Evolutionary conservation across 2,797 vertebrate species (phyloP).

Genomic region (Enteromius radiatus): DNA sequence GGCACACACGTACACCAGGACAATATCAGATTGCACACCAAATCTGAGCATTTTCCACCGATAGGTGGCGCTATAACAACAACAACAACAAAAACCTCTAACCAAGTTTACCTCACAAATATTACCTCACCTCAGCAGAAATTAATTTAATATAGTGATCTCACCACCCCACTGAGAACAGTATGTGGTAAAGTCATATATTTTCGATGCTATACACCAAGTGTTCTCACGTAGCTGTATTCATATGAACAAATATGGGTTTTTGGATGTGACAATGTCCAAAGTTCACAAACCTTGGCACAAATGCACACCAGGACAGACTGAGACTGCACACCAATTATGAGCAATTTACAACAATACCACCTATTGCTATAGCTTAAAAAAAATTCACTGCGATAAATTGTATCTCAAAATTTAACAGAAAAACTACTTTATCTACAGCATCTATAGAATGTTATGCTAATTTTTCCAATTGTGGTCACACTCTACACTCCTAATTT

Average conservation of each 20-base stretch:
- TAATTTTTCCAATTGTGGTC: neutral
- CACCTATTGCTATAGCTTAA: neutral
- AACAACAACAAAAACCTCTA: neutral
- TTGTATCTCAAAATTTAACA: neutral
- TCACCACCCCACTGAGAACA: slow-evolving; percentile 91
- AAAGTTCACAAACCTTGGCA: neutral
- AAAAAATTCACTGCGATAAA: neutral
- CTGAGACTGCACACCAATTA: neutral
- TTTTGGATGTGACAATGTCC: neutral
- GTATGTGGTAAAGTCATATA: neutral
- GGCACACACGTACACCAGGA: neutral
- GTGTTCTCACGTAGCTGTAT: neutral
- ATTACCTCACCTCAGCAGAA: slow-evolving; percentile 81
- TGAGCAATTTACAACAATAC: neutral
- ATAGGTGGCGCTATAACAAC: neutral
- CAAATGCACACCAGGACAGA: neutral
- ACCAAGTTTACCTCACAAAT: neutral
- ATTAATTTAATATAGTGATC: slow-evolving; percentile 94
- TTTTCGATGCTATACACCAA: neutral
- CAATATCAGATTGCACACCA: neutral
- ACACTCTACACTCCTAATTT: neutral
- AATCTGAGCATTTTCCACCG: neutral
- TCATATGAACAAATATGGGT: neutral
- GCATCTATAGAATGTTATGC: neutral
- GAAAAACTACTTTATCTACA: neutral